phyloP scores from a whole-genome alignment of 2,113 vertebrate genomes.

The Ctenomys sociabilis region DNA sequence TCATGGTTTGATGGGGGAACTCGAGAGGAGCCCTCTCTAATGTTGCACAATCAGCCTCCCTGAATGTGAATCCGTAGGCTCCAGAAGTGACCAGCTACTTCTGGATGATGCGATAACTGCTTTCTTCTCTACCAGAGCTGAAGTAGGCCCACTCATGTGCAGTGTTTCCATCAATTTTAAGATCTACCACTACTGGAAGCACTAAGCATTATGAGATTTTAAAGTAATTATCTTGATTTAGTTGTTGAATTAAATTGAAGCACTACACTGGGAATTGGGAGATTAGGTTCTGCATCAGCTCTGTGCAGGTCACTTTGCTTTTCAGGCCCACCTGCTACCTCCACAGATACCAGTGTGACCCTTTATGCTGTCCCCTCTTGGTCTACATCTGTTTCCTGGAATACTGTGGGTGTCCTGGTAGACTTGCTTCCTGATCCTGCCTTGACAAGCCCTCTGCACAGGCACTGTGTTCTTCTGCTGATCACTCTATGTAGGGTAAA shows the following conservation, averaged over 20 bases:
- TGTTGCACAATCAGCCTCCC: neutral
- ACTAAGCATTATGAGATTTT: neutral
- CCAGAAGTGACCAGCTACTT: neutral
- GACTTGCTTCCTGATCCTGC: neutral
- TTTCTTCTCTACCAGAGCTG: neutral
- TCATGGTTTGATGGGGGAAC: neutral
- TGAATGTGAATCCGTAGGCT: neutral
- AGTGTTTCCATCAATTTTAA: neutral
- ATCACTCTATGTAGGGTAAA: rapidly evolving
- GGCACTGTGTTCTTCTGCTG: neutral
- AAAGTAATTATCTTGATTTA: neutral
- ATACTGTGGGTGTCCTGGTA: too few relatives aligned
- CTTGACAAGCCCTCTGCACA: neutral
- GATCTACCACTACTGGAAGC: neutral
- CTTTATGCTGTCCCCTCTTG: neutral
- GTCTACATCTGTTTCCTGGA: neutral
- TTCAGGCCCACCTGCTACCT: neutral
- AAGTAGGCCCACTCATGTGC: neutral
- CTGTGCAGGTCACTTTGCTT: neutral
- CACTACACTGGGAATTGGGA: neutral
- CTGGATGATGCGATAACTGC: neutral
- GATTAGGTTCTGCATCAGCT: neutral
- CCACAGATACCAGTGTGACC: neutral
- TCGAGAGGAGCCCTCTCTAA: neutral
- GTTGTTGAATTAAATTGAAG: neutral